phyloP scores from a whole-genome alignment of 2,888 invertebrate species.

The Candidula unifasciata region DNA sequence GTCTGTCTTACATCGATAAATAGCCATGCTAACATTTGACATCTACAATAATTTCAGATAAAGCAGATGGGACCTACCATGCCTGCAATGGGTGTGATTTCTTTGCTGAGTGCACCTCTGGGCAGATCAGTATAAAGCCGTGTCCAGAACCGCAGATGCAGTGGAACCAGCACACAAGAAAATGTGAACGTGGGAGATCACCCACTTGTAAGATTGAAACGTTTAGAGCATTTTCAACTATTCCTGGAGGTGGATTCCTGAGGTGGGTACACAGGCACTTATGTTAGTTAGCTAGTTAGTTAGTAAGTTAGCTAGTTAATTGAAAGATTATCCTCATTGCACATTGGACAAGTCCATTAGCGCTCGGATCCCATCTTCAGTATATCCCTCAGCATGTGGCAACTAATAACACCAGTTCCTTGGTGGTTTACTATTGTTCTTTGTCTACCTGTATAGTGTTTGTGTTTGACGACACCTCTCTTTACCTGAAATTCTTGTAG shows the following conservation, averaged over 20 bases:
- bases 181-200: slow-evolving; percentile 18
- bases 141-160: slow-evolving; percentile 1
- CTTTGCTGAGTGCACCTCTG: not conserved
- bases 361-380: not conserved
- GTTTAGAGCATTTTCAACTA: not conserved
- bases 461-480: no score
- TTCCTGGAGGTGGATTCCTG: slow-evolving; percentile 4
- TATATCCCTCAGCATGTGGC: no score
- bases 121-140: not conserved
- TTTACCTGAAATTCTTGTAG: no score
- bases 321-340: not conserved
- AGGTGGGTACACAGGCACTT: not conserved
- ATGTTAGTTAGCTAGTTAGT: not conserved
- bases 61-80: slow-evolving; percentile 4
- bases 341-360: not conserved
- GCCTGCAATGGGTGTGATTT: slow-evolving; percentile 7
- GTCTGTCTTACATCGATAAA: not conserved
- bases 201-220: slow-evolving; percentile 3
- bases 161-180: slow-evolving; percentile 29
- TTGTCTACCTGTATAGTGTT: no score
- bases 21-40: not conserved
- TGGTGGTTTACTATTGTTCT: no score
- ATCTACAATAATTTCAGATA: not conserved
- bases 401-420: no score
- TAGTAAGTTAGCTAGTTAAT: not conserved